These are phyloP conservation scores for Neodontobutis hainanensis DNA, from an alignment of 2,113 vertebrate genomes.

Conservation along the genomic window DNA sequence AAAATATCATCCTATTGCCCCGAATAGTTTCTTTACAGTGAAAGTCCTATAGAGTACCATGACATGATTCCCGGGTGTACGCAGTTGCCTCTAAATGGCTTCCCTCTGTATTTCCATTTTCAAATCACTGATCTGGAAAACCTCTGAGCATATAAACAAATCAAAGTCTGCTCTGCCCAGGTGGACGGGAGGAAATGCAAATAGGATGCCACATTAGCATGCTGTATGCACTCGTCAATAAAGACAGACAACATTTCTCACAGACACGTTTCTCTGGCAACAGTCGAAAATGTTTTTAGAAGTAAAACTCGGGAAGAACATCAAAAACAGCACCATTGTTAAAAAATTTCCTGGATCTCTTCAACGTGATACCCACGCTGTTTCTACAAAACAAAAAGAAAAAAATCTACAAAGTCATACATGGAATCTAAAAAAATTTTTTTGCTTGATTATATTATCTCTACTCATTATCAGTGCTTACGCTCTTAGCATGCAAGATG, in stretches of 20 bases:
- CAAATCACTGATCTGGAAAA: constrained; percentile 35
- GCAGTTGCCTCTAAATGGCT: constrained; percentile 19
- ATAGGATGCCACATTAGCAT: constrained; percentile 27
- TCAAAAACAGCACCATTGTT: constrained; percentile 75
- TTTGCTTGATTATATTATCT: constrained; percentile 68
- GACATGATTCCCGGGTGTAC: constrained; percentile 28
- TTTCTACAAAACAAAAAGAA: constrained; percentile 48
- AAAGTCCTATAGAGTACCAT: constrained; percentile 46
- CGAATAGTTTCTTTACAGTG: constrained; percentile 57
- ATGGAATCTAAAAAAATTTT: constrained; percentile 59
- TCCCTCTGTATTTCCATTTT: constrained; percentile 20
- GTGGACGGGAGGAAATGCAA: constrained; percentile 26
- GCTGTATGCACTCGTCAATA: constrained; percentile 18
- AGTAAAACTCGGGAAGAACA: constrained; percentile 66
- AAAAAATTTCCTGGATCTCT: constrained; percentile 65
- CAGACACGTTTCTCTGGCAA: constrained; percentile 50
- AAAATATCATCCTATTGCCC: constrained; percentile 63
- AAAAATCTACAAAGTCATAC: constrained; percentile 66
- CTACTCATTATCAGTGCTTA: constrained; percentile 49
- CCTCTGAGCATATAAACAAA: constrained; percentile 8
- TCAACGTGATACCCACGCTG: constrained; percentile 56
- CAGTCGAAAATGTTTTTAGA: constrained; percentile 35
- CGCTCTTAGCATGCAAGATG: constrained; percentile 64
- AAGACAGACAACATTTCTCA: constrained; percentile 36
- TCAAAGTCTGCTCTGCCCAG: constrained; percentile 8